phyloP scores from a whole-genome alignment of 1,140 invertebrate species.

The Frieseomelitta varia region DNA sequence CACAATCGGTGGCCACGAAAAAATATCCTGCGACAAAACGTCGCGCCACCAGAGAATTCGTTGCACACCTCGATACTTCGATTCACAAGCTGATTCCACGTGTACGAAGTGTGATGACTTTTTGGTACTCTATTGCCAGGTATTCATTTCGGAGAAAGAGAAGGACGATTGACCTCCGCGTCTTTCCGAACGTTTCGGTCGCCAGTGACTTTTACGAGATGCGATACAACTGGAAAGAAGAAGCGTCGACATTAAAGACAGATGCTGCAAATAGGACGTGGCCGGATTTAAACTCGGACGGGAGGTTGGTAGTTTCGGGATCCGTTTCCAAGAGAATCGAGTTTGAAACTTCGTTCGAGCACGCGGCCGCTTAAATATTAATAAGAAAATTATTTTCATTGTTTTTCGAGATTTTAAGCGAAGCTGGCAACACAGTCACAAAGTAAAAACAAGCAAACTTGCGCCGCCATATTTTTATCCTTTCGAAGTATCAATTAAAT shows the following conservation, averaged over 20 bases:
- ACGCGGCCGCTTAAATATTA: not conserved
- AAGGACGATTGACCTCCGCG: not conserved
- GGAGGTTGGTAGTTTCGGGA: not conserved
- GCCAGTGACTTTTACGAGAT: not conserved
- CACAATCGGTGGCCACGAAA: not conserved
- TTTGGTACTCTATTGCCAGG: not conserved
- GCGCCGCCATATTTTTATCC: not conserved
- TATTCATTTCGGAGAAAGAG: not conserved
- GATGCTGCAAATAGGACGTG: not conserved
- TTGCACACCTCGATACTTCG: conserved; percentile 24
- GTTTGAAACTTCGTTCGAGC: not conserved
- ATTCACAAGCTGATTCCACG: conserved; percentile 18
- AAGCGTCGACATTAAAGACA: not conserved
- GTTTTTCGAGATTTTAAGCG: not conserved
- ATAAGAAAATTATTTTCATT: not conserved
- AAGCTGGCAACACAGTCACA: not conserved
- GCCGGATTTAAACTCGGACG: not conserved
- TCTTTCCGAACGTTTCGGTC: not conserved
- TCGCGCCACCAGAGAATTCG: conserved; percentile 30
- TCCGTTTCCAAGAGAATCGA: not conserved
- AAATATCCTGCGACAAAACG: not conserved
- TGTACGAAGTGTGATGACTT: not conserved
- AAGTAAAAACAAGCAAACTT: not conserved
- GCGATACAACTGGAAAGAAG: not conserved
- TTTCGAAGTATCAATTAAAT: not conserved